Percentiles rank a stretch among this genome's conserved stretches.
phyloP scores from a whole-genome alignment of 2,113 vertebrate species.

The Spermophilus dauricus region DNA sequence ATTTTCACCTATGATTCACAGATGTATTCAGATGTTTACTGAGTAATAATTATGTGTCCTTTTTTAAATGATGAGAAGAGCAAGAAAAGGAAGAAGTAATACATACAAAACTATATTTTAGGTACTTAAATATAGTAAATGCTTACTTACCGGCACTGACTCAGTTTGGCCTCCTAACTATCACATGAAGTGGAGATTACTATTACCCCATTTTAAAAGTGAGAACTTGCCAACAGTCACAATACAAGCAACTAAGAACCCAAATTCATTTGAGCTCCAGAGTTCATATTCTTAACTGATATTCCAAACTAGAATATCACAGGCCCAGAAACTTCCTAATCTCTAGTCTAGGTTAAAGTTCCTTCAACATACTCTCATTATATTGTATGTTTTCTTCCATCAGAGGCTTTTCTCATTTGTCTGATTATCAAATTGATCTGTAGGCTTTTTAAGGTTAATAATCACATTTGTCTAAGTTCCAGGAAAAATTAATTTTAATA shows the following conservation, averaged over 20 bases:
- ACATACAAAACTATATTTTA: not conserved
- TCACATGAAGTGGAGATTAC: not conserved
- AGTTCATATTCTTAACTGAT: not conserved
- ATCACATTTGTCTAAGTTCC: constrained; percentile 39
- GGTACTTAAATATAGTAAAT: not conserved
- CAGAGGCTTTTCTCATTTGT: not conserved
- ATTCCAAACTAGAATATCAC: not conserved
- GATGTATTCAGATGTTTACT: constrained; percentile 39
- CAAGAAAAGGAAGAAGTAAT: not conserved
- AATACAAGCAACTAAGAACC: not conserved
- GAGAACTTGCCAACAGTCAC: not conserved
- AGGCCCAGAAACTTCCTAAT: not conserved
- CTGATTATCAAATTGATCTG: not conserved
- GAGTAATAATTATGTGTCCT: constrained; percentile 22
- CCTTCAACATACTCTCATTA: not conserved
- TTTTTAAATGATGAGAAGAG: not conserved
- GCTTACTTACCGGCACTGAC: not conserved
- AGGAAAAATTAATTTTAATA: constrained; percentile 67
- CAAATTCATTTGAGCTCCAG: not conserved
- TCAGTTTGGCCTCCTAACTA: not conserved
- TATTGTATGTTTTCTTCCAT: not conserved
- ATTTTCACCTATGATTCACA: no score
- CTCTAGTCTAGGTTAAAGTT: not conserved
- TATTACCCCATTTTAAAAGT: not conserved
- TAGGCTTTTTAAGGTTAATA: not conserved